These are phyloP conservation scores for Phengaris alcon DNA, from an alignment of 2,888 invertebrate genomes.

Conservation along the genomic window DNA sequence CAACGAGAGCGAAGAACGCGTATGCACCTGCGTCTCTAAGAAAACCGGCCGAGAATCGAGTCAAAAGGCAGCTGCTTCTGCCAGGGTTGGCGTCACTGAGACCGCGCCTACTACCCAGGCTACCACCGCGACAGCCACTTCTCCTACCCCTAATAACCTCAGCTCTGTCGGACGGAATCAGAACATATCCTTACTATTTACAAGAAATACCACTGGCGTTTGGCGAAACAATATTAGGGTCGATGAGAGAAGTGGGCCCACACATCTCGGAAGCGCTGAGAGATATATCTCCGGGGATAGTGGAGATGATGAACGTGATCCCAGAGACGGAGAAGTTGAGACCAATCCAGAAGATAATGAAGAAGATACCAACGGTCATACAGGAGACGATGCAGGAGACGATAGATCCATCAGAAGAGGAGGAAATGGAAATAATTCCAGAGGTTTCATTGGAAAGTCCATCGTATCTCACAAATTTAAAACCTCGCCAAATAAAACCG, in stretches of 20 bases:
- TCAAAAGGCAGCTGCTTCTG: conserved; percentile 62
- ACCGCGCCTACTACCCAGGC: conserved; percentile 48
- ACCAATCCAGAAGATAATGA: conserved; percentile 63
- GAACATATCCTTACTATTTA: conserved; percentile 71
- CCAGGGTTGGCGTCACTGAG: conserved; percentile 57
- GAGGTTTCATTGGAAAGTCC: conserved; percentile 44
- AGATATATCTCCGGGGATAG: conserved; percentile 70
- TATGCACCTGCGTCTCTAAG: conserved; percentile 48
- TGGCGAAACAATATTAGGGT: conserved; percentile 69
- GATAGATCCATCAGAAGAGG: conserved; percentile 53
- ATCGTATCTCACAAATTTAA: conserved; percentile 35
- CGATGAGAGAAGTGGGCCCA: conserved; percentile 69
- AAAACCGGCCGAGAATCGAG: conserved; percentile 45
- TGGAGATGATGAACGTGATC: conserved; percentile 68
- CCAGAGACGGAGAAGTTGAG: conserved; percentile 56
- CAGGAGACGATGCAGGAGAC: conserved; percentile 70
- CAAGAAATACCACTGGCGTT: conserved; percentile 73
- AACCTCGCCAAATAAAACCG: conserved; percentile 46
- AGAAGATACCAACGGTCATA: conserved; percentile 61
- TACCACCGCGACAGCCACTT: conserved; percentile 63
- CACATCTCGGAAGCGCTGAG: conserved; percentile 68
- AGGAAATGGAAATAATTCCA: conserved; percentile 44
- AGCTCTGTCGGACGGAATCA: conserved; percentile 67
- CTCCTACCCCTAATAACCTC: conserved; percentile 66
- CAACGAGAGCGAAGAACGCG: conserved; percentile 43